phyloP scores from a whole-genome alignment of 2,113 vertebrate species.

The Balaenoptera acutorostrata region DNA sequence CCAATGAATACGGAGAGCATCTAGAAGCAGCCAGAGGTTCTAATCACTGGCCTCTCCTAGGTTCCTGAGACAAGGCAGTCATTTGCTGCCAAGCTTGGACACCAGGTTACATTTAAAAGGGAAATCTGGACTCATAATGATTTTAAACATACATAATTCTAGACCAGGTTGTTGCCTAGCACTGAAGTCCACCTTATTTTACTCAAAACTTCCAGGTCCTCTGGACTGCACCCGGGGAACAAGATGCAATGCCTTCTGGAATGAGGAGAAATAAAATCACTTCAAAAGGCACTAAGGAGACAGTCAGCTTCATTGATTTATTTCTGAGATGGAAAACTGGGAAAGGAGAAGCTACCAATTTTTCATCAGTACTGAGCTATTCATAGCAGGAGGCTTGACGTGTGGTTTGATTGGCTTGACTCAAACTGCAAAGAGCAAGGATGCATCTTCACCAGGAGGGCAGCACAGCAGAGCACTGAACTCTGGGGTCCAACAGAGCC shows the following conservation, averaged over 20 bases:
- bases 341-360: not conserved
- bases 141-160: not conserved
- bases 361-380: not conserved
- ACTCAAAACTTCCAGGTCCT: not conserved
- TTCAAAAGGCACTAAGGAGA: not conserved
- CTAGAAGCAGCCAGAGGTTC: not conserved
- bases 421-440: not conserved
- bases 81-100: not conserved
- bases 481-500: not conserved
- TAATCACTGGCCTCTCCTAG: not conserved
- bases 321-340: not conserved
- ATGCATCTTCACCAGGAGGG: not conserved
- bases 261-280: not conserved
- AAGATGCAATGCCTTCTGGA: not conserved
- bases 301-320: not conserved
- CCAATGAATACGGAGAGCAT: not conserved
- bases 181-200: not conserved
- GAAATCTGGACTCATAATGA: not conserved
- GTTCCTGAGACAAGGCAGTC: not conserved
- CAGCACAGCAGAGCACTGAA: fast-evolving
- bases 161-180: not conserved
- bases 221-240: not conserved
- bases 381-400: not conserved
- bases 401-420: not conserved
- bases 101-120: not conserved